Conservation (phyloP, 2,113 vertebrate species). For the Triplophysa siluroides region DNA sequence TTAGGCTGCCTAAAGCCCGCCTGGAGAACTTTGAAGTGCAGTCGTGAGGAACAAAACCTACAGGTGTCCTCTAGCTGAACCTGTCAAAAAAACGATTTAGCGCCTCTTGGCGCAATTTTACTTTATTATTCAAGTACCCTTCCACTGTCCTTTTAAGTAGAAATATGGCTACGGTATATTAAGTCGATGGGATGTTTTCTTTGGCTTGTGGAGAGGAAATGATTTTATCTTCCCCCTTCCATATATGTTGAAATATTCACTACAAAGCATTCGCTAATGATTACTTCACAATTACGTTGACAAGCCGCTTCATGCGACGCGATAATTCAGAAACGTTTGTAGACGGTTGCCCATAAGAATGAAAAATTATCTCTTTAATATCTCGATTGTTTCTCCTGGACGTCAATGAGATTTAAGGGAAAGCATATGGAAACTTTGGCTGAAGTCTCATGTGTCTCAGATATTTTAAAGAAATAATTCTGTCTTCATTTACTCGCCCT, state of each 20-base stretch:
- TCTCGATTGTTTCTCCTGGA: too few relatives aligned
- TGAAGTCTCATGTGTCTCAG: too few relatives aligned
- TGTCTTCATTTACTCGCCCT: too few relatives aligned
- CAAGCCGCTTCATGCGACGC: background rate
- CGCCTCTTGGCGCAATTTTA: conserved; percentile 40
- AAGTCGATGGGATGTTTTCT: conserved; percentile 45
- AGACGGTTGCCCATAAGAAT: background rate
- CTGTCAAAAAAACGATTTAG: conserved; percentile 44
- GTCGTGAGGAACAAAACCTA: conserved; percentile 30
- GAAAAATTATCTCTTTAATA: too few relatives aligned
- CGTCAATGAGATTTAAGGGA: too few relatives aligned
- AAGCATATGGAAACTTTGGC: too few relatives aligned
- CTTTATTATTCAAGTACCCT: conserved; percentile 29
- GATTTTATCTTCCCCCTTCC: conserved; percentile 38
- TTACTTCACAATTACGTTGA: conserved; percentile 29
- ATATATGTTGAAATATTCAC: conserved; percentile 27
- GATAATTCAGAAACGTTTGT: background rate
- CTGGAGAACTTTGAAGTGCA: conserved; percentile 35
- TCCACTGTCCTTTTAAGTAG: conserved; percentile 31
- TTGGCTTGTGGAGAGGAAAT: conserved; percentile 48
- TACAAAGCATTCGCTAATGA: conserved; percentile 41
- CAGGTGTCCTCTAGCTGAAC: conserved; percentile 50
- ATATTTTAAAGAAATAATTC: too few relatives aligned
- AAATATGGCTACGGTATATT: conserved; percentile 45
- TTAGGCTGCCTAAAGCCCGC: conserved; percentile 15